Base-by-base conservation (phyloP, 2,797 vertebrate species). In the Avahi laniger region DNA sequence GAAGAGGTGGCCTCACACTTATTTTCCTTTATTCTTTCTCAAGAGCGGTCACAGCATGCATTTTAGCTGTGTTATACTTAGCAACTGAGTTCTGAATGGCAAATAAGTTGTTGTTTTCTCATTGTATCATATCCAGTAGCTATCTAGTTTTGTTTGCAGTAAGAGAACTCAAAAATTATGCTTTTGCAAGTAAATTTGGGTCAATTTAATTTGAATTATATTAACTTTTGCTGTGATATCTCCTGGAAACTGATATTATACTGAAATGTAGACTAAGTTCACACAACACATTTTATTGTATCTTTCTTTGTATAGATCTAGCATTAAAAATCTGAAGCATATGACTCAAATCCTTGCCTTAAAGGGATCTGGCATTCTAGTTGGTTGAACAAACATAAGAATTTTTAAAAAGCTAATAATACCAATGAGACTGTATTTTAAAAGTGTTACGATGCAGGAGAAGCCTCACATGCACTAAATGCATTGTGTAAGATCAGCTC, bases 11-110 rank as follows among this genome's bases (percentile, higher is more conserved):
- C 2, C 41, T 97, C 75, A 93, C 87, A 93, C 93, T 97, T 88
- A 92, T 41, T 75, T 97, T 94, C 43, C 61, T 97, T 97, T 85
- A 94, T 97, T 97, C 50, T 88, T 28, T 97, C 80, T 80, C n/a
- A 75, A 96, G 96, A 95, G 93, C 92, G 48, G 18, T 85, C 61
- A 80, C 72, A 94, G 65, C 65, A 61, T 90, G 59, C 30, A 72
- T 90, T 30, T 69, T 61, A 92, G 26, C n/a, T 94, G 30, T 81
- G 50, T 67, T 83, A 41, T 70, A 85, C 35, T 96, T 93, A 78
- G 50, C 52, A 91, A 91, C 38, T 59, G 63, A 70, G 18, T 89
- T 65, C 52, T 84, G 75, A 96, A 61, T 75, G 81, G 82, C 82
- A 94, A 63, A 87, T 80, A 57, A 94, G 28, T 91, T 95, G 79